phyloP scores from a whole-genome alignment of 2,888 invertebrate species.

The Tillus elongatus region DNA sequence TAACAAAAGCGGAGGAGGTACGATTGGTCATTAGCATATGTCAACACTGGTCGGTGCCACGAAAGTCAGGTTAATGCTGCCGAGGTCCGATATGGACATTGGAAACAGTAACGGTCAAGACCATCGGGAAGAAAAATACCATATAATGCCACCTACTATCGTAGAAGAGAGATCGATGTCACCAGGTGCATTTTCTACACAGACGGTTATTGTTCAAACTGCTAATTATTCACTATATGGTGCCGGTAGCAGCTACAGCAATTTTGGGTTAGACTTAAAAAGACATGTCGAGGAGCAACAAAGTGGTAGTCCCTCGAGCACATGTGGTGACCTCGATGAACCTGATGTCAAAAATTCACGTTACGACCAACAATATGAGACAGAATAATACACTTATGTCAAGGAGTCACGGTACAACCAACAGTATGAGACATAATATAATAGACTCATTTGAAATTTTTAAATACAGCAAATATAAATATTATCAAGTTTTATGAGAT shows the following conservation, averaged over 20 bases:
- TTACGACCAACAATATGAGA: conserved; percentile 33
- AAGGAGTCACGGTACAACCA: too few relatives aligned
- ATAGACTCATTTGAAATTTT: too few relatives aligned
- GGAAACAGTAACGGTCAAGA: conserved; percentile 36
- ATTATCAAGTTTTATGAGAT: too few relatives aligned
- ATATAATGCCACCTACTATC: conserved; percentile 39
- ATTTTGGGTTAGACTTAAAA: conserved; percentile 36
- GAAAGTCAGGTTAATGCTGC: conserved; percentile 47
- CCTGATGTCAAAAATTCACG: conserved; percentile 38
- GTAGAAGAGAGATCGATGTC: conserved; percentile 50
- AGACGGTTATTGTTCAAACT: conserved; percentile 53
- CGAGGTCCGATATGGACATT: conserved; percentile 48
- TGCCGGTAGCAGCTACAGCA: conserved; percentile 31
- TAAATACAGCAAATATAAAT: too few relatives aligned
- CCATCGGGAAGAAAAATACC: conserved; percentile 46
- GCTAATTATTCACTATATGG: conserved; percentile 49
- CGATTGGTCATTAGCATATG: conserved; percentile 44
- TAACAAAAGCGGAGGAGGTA: too few relatives aligned
- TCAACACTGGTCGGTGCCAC: conserved; percentile 43
- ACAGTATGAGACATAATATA: too few relatives aligned
- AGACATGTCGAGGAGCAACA: conserved; percentile 36
- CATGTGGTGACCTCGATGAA: conserved; percentile 36
- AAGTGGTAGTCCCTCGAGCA: conserved; percentile 34
- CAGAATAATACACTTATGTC: too few relatives aligned
- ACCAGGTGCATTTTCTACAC: conserved; percentile 49